Base-by-base conservation (phyloP, 1,140 invertebrate genomes). In the Liolophura sinensis region DNA sequence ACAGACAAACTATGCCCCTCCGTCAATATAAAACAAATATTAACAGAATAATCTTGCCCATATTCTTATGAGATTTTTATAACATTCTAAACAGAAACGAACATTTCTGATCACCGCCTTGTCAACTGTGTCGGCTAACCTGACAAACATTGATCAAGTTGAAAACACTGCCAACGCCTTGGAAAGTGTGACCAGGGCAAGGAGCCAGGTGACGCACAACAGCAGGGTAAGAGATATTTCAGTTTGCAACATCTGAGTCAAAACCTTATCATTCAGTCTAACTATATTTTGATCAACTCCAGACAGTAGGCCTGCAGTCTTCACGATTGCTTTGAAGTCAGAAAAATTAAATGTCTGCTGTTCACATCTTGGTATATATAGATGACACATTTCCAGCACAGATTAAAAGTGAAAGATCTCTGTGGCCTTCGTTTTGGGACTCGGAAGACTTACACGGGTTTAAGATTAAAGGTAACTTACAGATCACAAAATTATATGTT, bases 111-210 rank as follows among this genome's bases (percentile, higher is more conserved):
- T 80, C 49, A 71, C 69, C n/a, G 75, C 75, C 4, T 64, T 80
- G n/a, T 74, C 76, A 31, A 73, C 75, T 3, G 76, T 79, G 25
- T 72, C 77, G 22, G 72, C 73, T 12, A 73, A 78, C 25, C 70
- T 80, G 31, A 71, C 74, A 62, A 77, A 78, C 57, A 68, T 76
- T 25, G 74, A 75, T 56, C 78, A 80, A 59, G 57, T 69, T 31
- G 59, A 40, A 20, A 67, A 65, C 52, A 79, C 77, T 60, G 71
- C 78, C 1, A 64, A 51, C 7, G 71, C 74, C 20, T 69, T 81
- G 47, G 70, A 70, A 20, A 72, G 65, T 14, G 70, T 78, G 55
- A 78, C 77, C 9, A 75, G 72, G 54, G 71, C 73, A 55, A 64
- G 69, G 16, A 71, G 63, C 54, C 71, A 76, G 40, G 76, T 81